Base-by-base conservation (phyloP, 2,797 vertebrate species). In the Hippoglossus hippoglossus region DNA sequence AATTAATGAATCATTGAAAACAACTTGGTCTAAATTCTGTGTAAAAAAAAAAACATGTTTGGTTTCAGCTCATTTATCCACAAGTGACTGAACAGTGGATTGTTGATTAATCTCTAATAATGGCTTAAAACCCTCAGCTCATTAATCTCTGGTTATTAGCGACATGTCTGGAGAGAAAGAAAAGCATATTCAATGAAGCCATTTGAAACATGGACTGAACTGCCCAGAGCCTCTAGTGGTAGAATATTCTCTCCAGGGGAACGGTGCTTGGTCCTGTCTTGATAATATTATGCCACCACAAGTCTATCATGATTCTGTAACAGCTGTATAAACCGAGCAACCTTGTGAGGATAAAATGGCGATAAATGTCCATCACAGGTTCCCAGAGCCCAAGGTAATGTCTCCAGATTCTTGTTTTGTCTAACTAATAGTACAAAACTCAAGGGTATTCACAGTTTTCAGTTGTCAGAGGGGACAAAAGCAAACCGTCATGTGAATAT, bases 1-100 rank as follows among this genome's bases (percentile, higher is more conserved):
- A 52, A 63, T 21, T 6, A 72, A 49, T 63, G 49, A 60, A 18
- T 51, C 34, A 19, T 53, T 46, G 8, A 68, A 44, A 22, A 50
- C 31, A 31, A 50, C 31, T 53, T 39, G 10, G 15, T 53, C 13
- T 26, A 26, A 39, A 58, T 24, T 56, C 22, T 6, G 41, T 60
- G 7, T 59, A 39, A 54, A 47, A 8, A 53, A 10, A 11, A 53
- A 10, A 11, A 6, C 26, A 21, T 7, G 47, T 47, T 39, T 5
- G 11, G 4, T 6, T 25, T 18, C 18, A n/a, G 6, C 22, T 47
- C 13, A 41, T 54, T 54, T 36, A 47, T 65, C 10, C 36, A 50
- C 13, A 56, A 60, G 34, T 56, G 19, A 54, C 15, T 58, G 16
- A 26, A 15, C 8, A 16, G 11, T 39, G 4, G 26, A 49, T 59